A percentile compares a stretch with the other conserved stretches of the same genome.
Conservation (phyloP, 2,888 invertebrate species). For the Kuschelorhynchus macadamiae region DNA sequence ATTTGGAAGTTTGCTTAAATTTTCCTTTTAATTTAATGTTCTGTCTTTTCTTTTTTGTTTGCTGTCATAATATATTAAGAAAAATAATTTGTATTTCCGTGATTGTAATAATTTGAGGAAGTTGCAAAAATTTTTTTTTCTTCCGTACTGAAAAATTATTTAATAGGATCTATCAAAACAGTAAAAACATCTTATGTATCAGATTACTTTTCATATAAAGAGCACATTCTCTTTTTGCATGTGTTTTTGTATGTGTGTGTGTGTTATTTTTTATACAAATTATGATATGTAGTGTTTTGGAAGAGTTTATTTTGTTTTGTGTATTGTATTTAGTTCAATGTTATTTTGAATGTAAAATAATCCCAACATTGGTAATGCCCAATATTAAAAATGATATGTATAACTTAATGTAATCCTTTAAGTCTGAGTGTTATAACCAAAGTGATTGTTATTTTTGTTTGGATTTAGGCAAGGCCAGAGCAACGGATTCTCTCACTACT, state of each 20-base stretch:
- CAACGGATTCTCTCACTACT: constrained; percentile 78
- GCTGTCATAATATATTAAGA: too few species aligned
- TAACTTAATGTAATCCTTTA: background rate
- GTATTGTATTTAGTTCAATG: constrained; percentile 10
- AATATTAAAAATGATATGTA: background rate
- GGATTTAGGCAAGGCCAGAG: constrained; percentile 77
- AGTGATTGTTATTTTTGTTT: constrained; percentile 65
- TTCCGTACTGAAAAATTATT: too few species aligned
- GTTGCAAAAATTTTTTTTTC: too few species aligned
- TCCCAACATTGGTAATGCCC: background rate
- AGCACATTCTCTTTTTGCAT: constrained; percentile 1
- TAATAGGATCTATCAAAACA: too few species aligned
- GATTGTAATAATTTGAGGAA: too few species aligned
- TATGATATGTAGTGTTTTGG: too few species aligned
- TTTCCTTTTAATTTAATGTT: too few species aligned
- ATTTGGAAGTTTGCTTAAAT: too few species aligned
- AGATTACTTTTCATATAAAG: too few species aligned
- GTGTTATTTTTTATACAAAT: background rate
- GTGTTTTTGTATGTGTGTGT: background rate
- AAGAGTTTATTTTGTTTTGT: constrained; percentile 10
- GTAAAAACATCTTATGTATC: too few species aligned
- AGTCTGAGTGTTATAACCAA: constrained; percentile 59
- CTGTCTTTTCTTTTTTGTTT: too few species aligned
- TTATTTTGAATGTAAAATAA: constrained; percentile 18
- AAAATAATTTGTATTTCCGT: too few species aligned